Evolutionary conservation across 2,113 vertebrate genomes (phyloP), one percentile per base, ranked within the genome.

Genomic region (Lampris incognitus): DNA sequence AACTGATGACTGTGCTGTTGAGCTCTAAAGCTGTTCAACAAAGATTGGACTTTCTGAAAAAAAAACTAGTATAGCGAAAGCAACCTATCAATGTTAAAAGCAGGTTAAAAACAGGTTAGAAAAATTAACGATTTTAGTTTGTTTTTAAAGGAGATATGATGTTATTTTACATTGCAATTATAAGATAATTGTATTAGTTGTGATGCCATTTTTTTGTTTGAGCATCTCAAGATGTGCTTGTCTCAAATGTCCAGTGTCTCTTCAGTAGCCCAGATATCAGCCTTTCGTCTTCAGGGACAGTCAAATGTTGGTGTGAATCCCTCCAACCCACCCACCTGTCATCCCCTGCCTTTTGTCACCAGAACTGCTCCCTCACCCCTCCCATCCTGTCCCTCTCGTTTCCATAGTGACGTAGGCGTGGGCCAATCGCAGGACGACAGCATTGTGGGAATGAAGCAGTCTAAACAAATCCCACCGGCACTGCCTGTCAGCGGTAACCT

Each of bases 391-490:
- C 49, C 10, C 24, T 81, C 79, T 79, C 66, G 69, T 88, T 85
- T 87, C 84, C 86, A 84, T 92, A 99, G 97, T 84, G 98, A 99
- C 48, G 96, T 98, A 78, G 97, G 96, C 79, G 97, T 99, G 77
- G 98, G 98, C 66, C 98, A 99, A 84, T 99, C 97, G 82, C 98
- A 99, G 81, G 98, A 99, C 73, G 98, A 99, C 94, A 99, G 96
- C 90, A 99, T 99, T 49, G 96, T 99, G 39, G 98, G 98, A 1
- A 92, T 99, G 89, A 96, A 97, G 91, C 97, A 99, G 91, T 97
- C 95, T 0, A 98, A 98, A 85, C 96, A 99, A 86, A 97, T 98
- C 89, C 96, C 97, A 36, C 94, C 98, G 0, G 95, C 97, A 13
- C 88, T 99, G 67, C 97, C 98, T 0, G 97, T 99, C 82, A 99